Percentiles rank a stretch among this genome's conserved stretches.
phyloP scores from a whole-genome alignment of 1,140 invertebrate genomes.

The Palaemon carinicauda region DNA sequence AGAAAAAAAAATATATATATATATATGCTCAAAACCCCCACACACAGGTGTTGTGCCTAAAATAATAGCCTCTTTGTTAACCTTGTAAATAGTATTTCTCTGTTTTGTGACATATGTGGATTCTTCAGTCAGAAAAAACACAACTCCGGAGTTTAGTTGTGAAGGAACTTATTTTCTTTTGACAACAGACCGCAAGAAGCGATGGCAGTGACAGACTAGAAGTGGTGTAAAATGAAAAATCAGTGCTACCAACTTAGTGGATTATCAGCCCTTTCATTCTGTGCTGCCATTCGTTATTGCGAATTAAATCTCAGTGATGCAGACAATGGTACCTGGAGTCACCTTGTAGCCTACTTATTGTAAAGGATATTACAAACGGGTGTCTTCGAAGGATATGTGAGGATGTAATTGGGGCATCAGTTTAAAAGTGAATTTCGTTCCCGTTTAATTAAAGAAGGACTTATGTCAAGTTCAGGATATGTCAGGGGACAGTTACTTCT shows the following conservation, averaged over 20 bases:
- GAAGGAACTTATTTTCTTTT: constrained; percentile 36
- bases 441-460: no score
- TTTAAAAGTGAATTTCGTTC: no score
- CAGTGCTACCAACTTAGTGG: no score
- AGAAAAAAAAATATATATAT: no score
- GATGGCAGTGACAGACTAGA: constrained; percentile 5
- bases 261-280: not conserved
- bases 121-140: constrained; percentile 6
- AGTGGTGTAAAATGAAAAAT: no score
- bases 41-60: constrained; percentile 45
- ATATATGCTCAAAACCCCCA: constrained; percentile 29
- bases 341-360: constrained; percentile 23
- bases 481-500: no score
- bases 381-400: not conserved
- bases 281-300: not conserved
- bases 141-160: constrained; percentile 52
- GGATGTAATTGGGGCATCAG: not conserved
- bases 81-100: constrained; percentile 38
- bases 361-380: not conserved
- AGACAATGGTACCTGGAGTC: constrained; percentile 46
- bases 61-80: constrained; percentile 19
- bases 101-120: constrained; percentile 13
- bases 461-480: no score
- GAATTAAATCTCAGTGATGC: constrained; percentile 27
- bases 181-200: constrained; percentile 13